Conservation (phyloP, 2,797 vertebrate genomes). For the Sebastes flavidus region DNA sequence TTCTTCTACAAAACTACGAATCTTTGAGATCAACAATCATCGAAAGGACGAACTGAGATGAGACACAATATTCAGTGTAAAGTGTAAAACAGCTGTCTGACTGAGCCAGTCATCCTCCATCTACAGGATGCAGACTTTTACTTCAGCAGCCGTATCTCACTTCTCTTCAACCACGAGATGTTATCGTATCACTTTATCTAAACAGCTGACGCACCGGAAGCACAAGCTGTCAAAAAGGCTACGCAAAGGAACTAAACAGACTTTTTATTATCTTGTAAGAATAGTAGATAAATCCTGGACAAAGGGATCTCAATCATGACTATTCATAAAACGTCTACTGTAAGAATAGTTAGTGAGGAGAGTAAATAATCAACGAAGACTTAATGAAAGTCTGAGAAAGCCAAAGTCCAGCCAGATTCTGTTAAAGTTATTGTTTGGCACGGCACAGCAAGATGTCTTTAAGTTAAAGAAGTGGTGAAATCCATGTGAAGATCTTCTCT, state of each 20-base stretch:
- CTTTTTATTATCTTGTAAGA: background rate
- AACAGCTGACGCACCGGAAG: background rate
- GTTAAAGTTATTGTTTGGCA: no score
- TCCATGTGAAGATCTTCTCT: background rate
- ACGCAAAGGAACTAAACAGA: background rate
- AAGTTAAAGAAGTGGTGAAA: background rate
- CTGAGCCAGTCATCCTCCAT: background rate
- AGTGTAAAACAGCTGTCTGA: background rate
- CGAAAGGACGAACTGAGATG: background rate
- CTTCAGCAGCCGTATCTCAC: background rate
- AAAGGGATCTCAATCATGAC: background rate
- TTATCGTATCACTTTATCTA: background rate
- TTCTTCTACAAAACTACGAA: background rate
- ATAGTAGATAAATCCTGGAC: background rate
- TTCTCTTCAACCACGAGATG: background rate
- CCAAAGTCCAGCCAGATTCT: no score
- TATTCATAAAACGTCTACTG: background rate
- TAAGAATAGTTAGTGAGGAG: background rate
- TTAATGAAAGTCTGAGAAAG: background rate
- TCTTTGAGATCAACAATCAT: background rate
- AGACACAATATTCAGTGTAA: background rate
- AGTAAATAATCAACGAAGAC: background rate
- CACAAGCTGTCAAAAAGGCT: background rate
- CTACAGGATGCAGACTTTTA: background rate
- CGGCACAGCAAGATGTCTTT: background rate